These are phyloP conservation scores for Cybosia mesomella DNA, from an alignment of 2,888 invertebrate species.

Conservation along the genomic window DNA sequence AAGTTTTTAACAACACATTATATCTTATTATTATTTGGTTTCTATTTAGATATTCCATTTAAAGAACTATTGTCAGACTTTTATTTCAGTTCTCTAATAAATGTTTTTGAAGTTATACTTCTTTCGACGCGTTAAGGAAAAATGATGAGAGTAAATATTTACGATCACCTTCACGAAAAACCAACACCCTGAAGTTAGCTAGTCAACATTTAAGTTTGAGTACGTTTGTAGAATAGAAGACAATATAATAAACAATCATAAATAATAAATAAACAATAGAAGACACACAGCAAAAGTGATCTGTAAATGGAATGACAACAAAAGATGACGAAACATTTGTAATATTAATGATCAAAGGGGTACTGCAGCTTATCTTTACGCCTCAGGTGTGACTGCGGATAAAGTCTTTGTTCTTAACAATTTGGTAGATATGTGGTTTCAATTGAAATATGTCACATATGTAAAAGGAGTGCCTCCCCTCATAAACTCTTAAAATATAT, in stretches of 20 bases:
- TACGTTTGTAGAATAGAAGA: too few relatives aligned
- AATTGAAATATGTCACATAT: background rate
- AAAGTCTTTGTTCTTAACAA: slow-evolving; percentile 5
- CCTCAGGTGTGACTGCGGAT: background rate
- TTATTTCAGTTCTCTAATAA: too few relatives aligned
- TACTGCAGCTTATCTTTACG: slow-evolving; percentile 2
- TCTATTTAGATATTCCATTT: too few relatives aligned
- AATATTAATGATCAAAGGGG: slow-evolving; percentile 4
- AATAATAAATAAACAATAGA: background rate
- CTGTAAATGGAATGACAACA: background rate
- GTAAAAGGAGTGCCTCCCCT: background rate
- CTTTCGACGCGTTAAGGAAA: too few relatives aligned
- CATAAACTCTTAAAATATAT: background rate
- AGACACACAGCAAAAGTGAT: background rate
- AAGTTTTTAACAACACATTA: background rate
- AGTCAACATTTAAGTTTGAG: too few relatives aligned
- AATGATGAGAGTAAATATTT: too few relatives aligned
- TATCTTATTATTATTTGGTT: background rate
- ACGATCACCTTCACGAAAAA: too few relatives aligned
- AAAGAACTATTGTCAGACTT: too few relatives aligned
- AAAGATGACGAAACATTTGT: background rate
- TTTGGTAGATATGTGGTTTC: background rate
- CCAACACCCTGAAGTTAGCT: too few relatives aligned
- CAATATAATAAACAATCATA: too few relatives aligned
- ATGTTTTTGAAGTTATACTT: too few relatives aligned